Evolutionary conservation across 1,140 invertebrate species (phyloP).

Genomic region (Zaprionus africanus): DNA sequence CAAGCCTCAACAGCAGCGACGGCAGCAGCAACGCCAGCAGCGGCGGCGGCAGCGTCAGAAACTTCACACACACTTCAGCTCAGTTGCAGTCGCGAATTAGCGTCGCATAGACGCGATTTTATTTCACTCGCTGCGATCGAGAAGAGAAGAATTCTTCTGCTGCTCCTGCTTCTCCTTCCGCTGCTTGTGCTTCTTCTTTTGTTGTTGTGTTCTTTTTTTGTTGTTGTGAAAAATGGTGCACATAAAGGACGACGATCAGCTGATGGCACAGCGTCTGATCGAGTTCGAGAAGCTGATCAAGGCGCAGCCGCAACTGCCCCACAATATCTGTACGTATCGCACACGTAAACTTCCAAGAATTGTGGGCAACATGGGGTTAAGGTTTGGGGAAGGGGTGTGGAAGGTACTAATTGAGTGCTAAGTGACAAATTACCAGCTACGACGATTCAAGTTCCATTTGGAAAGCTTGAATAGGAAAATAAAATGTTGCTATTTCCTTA

Average conservation of each 20-base stretch:
- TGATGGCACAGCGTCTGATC: slow-evolving; percentile 85
- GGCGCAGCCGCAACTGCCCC: slow-evolving; percentile 91
- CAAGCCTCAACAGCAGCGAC: not conserved
- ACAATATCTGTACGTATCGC: slow-evolving; percentile 87
- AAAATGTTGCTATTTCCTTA: not conserved
- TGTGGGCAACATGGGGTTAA: not conserved
- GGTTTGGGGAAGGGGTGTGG: not conserved
- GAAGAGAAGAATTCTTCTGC: not conserved
- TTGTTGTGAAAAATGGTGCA: slow-evolving; percentile 56
- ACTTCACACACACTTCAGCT: slow-evolving; percentile 58
- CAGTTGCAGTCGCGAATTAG: slow-evolving; percentile 82
- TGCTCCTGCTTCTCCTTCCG: not conserved
- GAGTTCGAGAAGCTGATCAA: slow-evolving; percentile 90
- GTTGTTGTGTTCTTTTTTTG: not conserved
- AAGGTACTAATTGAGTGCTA: slow-evolving; percentile 2
- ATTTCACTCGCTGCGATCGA: slow-evolving; percentile 1
- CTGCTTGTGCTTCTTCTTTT: slow-evolving; percentile 3
- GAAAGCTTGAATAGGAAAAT: not conserved
- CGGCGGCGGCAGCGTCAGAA: slow-evolving; percentile 18
- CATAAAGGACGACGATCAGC: slow-evolving; percentile 54
- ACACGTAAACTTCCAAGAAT: not conserved
- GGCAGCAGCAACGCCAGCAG: not conserved
- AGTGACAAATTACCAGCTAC: not conserved
- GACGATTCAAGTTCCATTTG: not conserved
- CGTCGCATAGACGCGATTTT: slow-evolving; percentile 67